phyloP scores from a whole-genome alignment of 2,888 invertebrate genomes.

The Yponomeuta cagnagella region DNA sequence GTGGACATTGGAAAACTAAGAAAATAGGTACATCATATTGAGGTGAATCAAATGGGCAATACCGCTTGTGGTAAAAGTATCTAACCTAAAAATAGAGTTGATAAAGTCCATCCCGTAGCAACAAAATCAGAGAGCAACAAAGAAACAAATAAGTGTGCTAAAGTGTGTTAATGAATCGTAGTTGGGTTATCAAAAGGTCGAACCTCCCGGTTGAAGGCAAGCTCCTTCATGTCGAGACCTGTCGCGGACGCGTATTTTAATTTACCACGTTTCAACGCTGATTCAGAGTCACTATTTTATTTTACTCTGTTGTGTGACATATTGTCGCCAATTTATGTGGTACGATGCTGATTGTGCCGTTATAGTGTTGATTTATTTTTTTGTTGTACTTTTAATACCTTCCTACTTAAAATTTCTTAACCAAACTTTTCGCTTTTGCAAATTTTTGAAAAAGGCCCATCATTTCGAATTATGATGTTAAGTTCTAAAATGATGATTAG shows the following conservation, averaged over 20 bases:
- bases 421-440: no score
- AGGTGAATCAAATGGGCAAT: not conserved
- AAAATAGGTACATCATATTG: not conserved
- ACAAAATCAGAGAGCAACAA: not conserved
- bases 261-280: conserved; percentile 20
- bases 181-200: conserved; percentile 47
- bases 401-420: no score
- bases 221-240: conserved; percentile 56
- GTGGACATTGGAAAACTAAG: not conserved
- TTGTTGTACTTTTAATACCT: no score
- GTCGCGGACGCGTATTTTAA: conserved; percentile 43
- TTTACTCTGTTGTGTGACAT: no score
- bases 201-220: conserved; percentile 7
- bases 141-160: not conserved
- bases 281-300: no score
- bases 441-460: no score
- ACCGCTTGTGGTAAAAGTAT: not conserved
- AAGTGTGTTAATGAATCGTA: not conserved
- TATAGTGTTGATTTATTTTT: no score
- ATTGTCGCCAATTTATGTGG: no score
- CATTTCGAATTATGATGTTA: no score
- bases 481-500: no score
- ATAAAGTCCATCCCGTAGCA: not conserved
- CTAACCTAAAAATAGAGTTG: not conserved
- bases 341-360: no score